Evolutionary conservation across 2,888 invertebrate species (phyloP), one percentile per base, ranked within the genome.

Genomic region (Eristalis tenax): DNA sequence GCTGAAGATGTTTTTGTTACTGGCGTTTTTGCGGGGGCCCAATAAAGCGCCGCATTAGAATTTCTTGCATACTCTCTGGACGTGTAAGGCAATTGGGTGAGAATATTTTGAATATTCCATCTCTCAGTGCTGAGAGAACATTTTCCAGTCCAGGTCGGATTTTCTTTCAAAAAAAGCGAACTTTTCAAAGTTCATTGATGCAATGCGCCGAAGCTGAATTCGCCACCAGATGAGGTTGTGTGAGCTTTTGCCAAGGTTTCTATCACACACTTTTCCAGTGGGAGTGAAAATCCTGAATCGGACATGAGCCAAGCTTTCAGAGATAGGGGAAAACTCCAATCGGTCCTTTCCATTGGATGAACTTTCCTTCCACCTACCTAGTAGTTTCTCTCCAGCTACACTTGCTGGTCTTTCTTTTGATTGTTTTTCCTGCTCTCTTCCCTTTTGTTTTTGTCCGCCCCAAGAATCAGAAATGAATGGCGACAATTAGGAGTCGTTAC

Each of bases 11-110:
- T 83, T 83, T 83, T 83, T 83, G 82, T 73, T 83, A 76, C 68
- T 73, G 63, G 78, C 69, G 73, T 83, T 83, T 71, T 83, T 83
- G 83, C 68, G 83, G 83, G 83, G 63, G 68, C 73, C 69, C 78
- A 73, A 78, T 69, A 83, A 73, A 83, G 83, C 78, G 78, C 78
- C 83, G 78, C 83, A 83, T 74, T 83, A 79, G 83, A 83, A 73
- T 73, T 78, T 78, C 83, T 78, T 68, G 56, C 50, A 83, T 68
- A 78, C 40, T 56, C 78, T 68, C 56, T 78, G 73, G 71, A 83
- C 77, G 71, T 32, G 32, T 77, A 77, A 77, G 38, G 59, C 70
- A 50, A 66, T 73, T 83, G 56, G 63, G 68, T 26, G 59, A 59
- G 50, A 66, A 40, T 77, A 38, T 65, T 65, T 43, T 43, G 64